Base-by-base conservation (phyloP, 2,113 vertebrate species). In the Prionailurus viverrinus region DNA sequence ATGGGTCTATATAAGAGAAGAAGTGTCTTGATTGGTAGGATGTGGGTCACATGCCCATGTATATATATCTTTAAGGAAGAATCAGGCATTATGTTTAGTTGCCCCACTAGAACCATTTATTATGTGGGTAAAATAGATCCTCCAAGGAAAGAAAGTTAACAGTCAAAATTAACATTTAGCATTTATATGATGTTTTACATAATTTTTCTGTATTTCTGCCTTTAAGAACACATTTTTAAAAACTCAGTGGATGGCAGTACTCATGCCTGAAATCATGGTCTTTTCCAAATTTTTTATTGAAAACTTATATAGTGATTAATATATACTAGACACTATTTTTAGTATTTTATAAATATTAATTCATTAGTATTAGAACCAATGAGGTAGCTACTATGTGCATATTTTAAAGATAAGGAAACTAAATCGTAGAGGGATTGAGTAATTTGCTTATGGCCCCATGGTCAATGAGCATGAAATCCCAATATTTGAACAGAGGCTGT, bases 211-310 rank as follows among this genome's bases (percentile, higher is more conserved):
- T 92, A 81, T 94, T 68, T 2, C 19, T 92, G 5, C 16, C 36
- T 65, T 89, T 74, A 97, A 58, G 21, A 84, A 23, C 27, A 68
- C 14, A 63, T 80, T 93, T 71, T 89, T 68, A 68, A 73, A 23
- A 41, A 85, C 29, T 48, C 45, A 83, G 12, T 51, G 41, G 58
- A 79, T 88, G 31, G 2, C 31, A 58, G 36, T 53, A 82, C 25
- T 91, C 6, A 66, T 87, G 61, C 58, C 16, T 55, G 29, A 83
- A 91, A 66, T 55, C 16, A 48, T 11, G n/a, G 29, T 61, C 19
- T 87, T 76, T 87, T 79, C 4, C 79, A 83, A 71, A 36, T 23
- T 45, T 69, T 65, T 63, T 71, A 25, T 27, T 31, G 33, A 91
- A 80, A 21, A 31, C 29, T 89, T 89, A 55, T 10, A 21, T 48